Evolutionary conservation across 2,888 invertebrate species (phyloP).

Genomic region (Aricia artaxerxes): DNA sequence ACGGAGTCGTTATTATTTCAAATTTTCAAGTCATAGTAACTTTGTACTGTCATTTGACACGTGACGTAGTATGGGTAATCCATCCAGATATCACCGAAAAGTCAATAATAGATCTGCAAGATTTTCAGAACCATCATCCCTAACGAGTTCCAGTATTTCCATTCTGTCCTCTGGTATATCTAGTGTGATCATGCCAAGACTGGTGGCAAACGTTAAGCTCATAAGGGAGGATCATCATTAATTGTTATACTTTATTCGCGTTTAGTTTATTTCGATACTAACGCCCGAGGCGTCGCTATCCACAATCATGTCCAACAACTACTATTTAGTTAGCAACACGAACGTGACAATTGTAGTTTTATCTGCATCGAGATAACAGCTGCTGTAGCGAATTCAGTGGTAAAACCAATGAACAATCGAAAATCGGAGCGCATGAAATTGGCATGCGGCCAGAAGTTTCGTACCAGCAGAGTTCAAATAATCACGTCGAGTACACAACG

Average conservation of each 20-base stretch:
- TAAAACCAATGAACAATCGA: slow-evolving; percentile 1
- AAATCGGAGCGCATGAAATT: background rate
- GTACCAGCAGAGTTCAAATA: background rate
- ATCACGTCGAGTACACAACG: slow-evolving; percentile 1
- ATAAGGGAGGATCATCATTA: too few relatives aligned
- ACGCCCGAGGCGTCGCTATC: background rate
- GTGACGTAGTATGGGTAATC: too few relatives aligned
- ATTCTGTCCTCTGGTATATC: background rate
- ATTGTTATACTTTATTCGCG: too few relatives aligned
- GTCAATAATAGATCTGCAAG: too few relatives aligned
- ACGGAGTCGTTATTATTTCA: too few relatives aligned
- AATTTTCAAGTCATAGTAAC: background rate
- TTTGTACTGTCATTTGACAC: background rate
- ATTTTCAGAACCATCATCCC: too few relatives aligned
- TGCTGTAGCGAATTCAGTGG: background rate
- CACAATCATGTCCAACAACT: background rate
- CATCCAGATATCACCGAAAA: too few relatives aligned
- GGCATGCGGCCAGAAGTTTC: background rate
- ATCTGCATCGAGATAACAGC: slow-evolving; percentile 1
- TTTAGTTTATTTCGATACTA: too few relatives aligned
- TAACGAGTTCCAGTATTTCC: too few relatives aligned
- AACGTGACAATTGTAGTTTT: background rate
- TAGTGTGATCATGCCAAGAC: background rate
- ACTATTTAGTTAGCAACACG: background rate
- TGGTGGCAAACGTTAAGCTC: background rate